Base-by-base conservation (phyloP, 2,113 vertebrate genomes). In the Guaruba guarouba region DNA sequence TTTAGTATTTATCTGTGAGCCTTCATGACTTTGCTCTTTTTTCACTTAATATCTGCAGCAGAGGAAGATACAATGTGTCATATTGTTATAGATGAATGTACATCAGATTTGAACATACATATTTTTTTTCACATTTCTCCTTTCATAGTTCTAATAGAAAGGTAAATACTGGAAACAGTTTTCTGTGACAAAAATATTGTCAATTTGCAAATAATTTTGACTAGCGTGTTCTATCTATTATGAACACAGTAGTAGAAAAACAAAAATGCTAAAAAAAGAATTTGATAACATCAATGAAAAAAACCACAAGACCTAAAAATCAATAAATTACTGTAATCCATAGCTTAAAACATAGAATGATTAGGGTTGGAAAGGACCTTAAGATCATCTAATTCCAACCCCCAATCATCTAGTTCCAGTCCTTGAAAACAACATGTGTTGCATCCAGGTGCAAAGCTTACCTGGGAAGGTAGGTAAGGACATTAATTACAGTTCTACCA, bases 51-150 rank as follows among this genome's bases (percentile, higher is more conserved):
- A 13, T 82, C 13, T 76, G 31, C 31, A 59, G 18, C 19, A 13
- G 24, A 44, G 23, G 8, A 59, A 59, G 33, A 35, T 35, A 59
- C 5, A 49, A 3, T 2, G 1, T 0, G 0, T 69, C 57, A 2
- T 41, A 29, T 10, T 83, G 24, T 35, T n/a, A 11, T 28, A 61
- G 35, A 6, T 17, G 10, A 77, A 81, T 24, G 16, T 76, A 22
- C 4, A 1, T 7, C 16, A 44, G 25, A 37, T 11, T n/a, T 59
- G 24, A 81, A 81, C 1, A 5, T 6, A 77, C 78, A 41, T 74
- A 17, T n/a, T 4, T 24, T 76, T 70, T 28, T 31, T 41, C 4
- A 1, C 11, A 6, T 78, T 88, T 78, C 11, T 44, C 18, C n/a
- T 59, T 59, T 64, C 17, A 20, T 16, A 54, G 24, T 52, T 84